Evolutionary conservation across 2,797 vertebrate species (phyloP).

Genomic region (Myripristis jacobus): DNA sequence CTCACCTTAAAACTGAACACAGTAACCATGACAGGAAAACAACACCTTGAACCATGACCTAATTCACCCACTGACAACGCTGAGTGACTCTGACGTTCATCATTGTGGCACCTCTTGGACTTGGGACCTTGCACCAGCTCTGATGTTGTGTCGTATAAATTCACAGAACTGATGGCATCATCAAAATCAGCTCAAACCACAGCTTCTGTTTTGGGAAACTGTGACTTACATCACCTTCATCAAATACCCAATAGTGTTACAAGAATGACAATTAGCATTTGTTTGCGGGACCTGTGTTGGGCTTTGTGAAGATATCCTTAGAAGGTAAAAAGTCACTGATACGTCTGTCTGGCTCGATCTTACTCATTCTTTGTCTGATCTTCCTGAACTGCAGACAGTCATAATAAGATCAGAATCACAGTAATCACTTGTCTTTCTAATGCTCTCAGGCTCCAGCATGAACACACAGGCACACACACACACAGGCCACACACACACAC

Average conservation of each 20-base stretch:
- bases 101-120: slow-evolving; percentile 10
- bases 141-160: slow-evolving; percentile 24
- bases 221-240: neutral
- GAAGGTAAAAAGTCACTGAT: slow-evolving; percentile 24
- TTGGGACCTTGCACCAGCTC: slow-evolving; percentile 14
- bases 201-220: slow-evolving; percentile 1
- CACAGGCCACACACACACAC: slow-evolving; percentile 9
- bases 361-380: slow-evolving; percentile 42
- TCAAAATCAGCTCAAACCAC: slow-evolving; percentile 20
- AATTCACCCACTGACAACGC: slow-evolving; percentile 7
- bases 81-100: neutral
- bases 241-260: neutral
- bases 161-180: slow-evolving; percentile 26
- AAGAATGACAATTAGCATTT: neutral
- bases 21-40: neutral
- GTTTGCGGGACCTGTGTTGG: neutral
- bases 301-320: neutral
- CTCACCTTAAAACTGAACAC: neutral
- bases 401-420: slow-evolving; percentile 58
- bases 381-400: slow-evolving; percentile 48
- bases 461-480: neutral
- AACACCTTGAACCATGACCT: slow-evolving; percentile 30
- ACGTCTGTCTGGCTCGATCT: slow-evolving; percentile 2
- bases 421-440: slow-evolving; percentile 40
- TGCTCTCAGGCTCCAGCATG: slow-evolving; percentile 10